Conservation (phyloP, 2,797 vertebrate genomes). For the Hemitrygon akajei region DNA sequence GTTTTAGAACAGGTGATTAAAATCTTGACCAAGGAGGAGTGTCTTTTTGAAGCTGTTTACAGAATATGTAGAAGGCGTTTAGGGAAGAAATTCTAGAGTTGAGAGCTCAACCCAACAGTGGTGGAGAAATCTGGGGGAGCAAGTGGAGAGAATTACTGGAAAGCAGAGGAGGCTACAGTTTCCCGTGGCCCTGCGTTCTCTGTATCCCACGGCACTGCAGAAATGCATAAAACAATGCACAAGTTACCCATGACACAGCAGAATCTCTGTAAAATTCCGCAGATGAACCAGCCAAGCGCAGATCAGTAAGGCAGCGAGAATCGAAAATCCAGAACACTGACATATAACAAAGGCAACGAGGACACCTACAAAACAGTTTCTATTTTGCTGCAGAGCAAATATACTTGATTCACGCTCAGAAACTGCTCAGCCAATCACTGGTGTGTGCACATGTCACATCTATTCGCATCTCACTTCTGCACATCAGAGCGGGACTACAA, state of each 20-base stretch:
- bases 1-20: background rate
- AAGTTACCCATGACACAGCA: too few relatives aligned
- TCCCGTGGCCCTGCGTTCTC: background rate
- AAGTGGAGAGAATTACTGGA: background rate
- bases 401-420: background rate
- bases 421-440: background rate
- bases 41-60: background rate
- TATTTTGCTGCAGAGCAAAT: background rate
- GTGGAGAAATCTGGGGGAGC: background rate
- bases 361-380: background rate
- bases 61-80: background rate
- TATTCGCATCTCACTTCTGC: background rate
- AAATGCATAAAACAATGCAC: too few relatives aligned
- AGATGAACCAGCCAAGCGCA: background rate
- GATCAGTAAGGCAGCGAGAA: background rate
- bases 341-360: background rate
- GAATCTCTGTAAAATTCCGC: background rate
- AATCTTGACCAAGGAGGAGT: background rate
- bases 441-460: background rate
- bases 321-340: background rate
- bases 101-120: background rate
- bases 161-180: too few relatives aligned
- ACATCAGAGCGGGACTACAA: background rate
- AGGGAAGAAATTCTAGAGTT: background rate
- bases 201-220: too few relatives aligned